Evolutionary conservation across 1,140 invertebrate genomes (phyloP).

Genomic region (Zaprionus ghesquierei): DNA sequence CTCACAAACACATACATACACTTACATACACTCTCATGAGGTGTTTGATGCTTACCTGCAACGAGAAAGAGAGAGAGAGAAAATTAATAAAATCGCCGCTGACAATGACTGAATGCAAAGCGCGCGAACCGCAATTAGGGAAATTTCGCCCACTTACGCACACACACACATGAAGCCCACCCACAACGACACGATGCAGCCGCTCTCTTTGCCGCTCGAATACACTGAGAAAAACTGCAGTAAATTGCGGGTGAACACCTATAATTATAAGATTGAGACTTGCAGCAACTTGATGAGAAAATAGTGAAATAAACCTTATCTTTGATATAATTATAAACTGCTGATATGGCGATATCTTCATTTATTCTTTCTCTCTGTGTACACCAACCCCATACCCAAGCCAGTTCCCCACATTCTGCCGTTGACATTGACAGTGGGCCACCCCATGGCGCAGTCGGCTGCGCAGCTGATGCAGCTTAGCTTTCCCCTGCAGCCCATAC

Average conservation of each 20-base stretch:
- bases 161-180: background rate
- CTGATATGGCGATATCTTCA: background rate
- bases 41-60: conserved; percentile 65
- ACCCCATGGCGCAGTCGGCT: conserved; percentile 23
- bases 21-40: conserved; percentile 8
- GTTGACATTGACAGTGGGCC: conserved; percentile 26
- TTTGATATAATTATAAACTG: background rate
- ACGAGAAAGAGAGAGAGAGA: conserved; percentile 29
- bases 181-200: conserved; percentile 6
- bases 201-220: conserved; percentile 9
- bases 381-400: background rate
- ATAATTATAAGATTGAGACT: background rate
- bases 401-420: conserved; percentile 19
- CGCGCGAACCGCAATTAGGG: conserved; percentile 10
- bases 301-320: background rate
- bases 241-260: background rate
- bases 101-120: conserved; percentile 18
- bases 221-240: background rate
- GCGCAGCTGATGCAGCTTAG: conserved; percentile 6
- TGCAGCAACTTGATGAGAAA: background rate
- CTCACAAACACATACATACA: conserved; percentile 11
- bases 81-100: conserved; percentile 28
- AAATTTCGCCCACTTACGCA: conserved; percentile 10
- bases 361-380: background rate
- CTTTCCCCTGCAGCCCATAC: conserved; percentile 29